phyloP scores from a whole-genome alignment of 2,888 invertebrate genomes.

The Hanleya hanleyi region DNA sequence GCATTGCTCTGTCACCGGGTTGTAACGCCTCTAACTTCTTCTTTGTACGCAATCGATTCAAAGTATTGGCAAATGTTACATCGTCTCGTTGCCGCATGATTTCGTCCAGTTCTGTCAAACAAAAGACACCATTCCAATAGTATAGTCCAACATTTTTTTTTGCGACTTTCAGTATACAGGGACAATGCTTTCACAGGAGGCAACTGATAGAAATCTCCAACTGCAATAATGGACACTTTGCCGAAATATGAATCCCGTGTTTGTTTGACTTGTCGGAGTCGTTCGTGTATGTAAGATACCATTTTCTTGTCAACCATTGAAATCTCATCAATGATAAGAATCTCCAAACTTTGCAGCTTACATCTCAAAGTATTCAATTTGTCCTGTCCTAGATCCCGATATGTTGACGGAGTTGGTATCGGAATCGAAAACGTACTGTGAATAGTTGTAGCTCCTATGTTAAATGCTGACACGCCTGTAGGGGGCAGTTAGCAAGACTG shows the following conservation, averaged over 20 bases:
- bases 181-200: too few species aligned
- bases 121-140: neutral
- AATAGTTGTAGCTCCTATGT: too few species aligned
- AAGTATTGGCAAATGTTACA: neutral
- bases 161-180: too few species aligned
- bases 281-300: neutral
- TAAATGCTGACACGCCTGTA: too few species aligned
- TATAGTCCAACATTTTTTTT: neutral
- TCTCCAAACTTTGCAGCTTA: neutral
- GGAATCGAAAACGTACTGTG: neutral
- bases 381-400: too few species aligned
- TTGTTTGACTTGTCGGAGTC: too few species aligned
- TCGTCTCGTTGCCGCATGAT: neutral
- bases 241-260: too few species aligned
- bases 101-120: neutral
- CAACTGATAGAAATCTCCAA: too few species aligned
- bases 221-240: too few species aligned
- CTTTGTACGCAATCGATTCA: neutral
- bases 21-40: neutral
- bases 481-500: too few species aligned
- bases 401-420: too few species aligned
- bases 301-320: too few species aligned
- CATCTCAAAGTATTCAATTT: neutral
- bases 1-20: neutral
- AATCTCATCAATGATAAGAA: neutral